phyloP scores from a whole-genome alignment of 92 coral and sea anemone species.

The Blastomussa wellsi region DNA sequence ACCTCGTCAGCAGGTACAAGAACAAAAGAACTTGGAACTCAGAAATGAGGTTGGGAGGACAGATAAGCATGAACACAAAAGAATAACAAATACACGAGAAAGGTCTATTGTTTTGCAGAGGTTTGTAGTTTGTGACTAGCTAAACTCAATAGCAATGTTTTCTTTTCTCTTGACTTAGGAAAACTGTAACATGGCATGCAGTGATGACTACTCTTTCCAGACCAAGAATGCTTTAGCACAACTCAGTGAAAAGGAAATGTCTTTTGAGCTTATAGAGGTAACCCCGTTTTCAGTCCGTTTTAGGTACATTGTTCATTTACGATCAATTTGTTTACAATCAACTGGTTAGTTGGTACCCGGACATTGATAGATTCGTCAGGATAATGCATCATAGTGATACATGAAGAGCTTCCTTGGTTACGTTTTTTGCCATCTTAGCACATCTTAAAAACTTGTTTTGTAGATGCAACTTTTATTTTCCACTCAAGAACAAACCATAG shows the following conservation, averaged over 20 bases:
- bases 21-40: too few species aligned
- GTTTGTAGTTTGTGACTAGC: not conserved
- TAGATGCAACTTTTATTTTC: not conserved
- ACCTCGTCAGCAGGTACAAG: too few species aligned
- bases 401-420: too few species aligned
- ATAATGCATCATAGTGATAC: not conserved
- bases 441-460: too few species aligned
- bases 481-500: not conserved
- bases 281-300: not conserved
- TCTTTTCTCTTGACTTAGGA: conserved; percentile 61
- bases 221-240: conserved; percentile 98
- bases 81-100: too few species aligned
- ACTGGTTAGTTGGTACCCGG: not conserved
- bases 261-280: conserved; percentile 97
- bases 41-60: too few species aligned
- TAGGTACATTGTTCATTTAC: too few species aligned
- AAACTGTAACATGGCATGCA: conserved; percentile 85
- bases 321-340: too few species aligned
- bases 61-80: too few species aligned
- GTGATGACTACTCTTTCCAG: conserved; percentile 95
- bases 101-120: too few species aligned
- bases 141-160: not conserved
- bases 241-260: conserved; percentile 98
- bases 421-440: too few species aligned
- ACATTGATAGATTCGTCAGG: not conserved